Conservation (phyloP, 92 coral and sea anemone species). For the Bergia sp. region DNA sequence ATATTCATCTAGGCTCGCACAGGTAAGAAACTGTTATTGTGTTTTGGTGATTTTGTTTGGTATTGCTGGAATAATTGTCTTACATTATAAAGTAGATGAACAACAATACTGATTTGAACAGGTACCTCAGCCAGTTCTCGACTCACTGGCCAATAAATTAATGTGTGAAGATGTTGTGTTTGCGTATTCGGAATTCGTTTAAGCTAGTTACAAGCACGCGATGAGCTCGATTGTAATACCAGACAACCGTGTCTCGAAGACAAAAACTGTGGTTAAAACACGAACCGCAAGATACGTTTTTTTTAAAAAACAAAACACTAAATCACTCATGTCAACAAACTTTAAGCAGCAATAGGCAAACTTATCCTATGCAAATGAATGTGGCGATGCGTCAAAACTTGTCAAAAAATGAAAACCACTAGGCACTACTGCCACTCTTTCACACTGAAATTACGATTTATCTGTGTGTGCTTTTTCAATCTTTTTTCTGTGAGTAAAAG, state of each 20-base stretch:
- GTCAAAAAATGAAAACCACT: neutral
- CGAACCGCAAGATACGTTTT: neutral
- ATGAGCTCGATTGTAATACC: neutral
- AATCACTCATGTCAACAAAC: conserved; percentile 27
- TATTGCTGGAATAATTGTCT: conserved; percentile 1
- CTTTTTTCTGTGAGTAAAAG: neutral
- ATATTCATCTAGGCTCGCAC: conserved; percentile 84
- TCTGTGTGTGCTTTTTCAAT: neutral
- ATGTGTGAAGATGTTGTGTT: too few relatives aligned
- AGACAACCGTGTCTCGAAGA: neutral
- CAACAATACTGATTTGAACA: neutral
- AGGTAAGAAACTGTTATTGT: conserved; percentile 63
- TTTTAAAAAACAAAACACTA: conserved; percentile 9
- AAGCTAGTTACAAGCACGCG: neutral
- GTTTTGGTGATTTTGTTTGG: neutral
- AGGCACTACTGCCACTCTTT: neutral
- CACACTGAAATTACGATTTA: neutral
- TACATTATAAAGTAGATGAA: neutral
- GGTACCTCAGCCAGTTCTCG: neutral
- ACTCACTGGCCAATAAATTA: neutral
- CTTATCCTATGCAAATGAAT: conserved; percentile 16
- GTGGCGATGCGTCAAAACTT: neutral
- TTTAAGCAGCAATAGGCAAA: neutral
- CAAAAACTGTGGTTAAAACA: neutral
- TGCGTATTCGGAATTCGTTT: too few relatives aligned